Percentiles rank a stretch among this genome's conserved stretches.
These are phyloP conservation scores for Cylloceria caligata DNA, from an alignment of 2,888 invertebrate species.

Conservation along the genomic window DNA sequence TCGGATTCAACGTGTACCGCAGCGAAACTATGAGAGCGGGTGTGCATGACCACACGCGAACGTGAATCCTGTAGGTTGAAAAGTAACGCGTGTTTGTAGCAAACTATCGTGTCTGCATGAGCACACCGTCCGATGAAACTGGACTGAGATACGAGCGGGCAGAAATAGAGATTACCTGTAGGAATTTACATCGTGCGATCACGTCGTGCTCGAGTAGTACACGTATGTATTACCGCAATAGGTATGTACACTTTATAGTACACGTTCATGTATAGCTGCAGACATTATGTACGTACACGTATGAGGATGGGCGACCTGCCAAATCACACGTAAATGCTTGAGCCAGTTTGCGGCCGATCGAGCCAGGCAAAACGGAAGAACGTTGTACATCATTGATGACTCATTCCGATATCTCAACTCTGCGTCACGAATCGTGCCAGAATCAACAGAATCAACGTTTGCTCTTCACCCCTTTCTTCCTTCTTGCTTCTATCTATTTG, in stretches of 20 bases:
- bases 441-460: conserved; percentile 43
- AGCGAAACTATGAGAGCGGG: not conserved
- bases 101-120: conserved; percentile 47
- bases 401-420: conserved; percentile 42
- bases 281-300: conserved; percentile 38
- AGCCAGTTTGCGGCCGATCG: conserved; percentile 22
- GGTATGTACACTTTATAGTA: conserved; percentile 12
- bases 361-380: conserved; percentile 56
- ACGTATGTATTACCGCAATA: conserved; percentile 32
- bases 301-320: conserved; percentile 67
- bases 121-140: conserved; percentile 24
- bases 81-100: conserved; percentile 54
- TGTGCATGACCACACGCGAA: conserved; percentile 51
- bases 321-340: conserved; percentile 61
- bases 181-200: conserved; percentile 52
- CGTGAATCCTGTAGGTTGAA: conserved; percentile 25
- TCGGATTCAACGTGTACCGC: conserved; percentile 41
- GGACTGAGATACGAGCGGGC: conserved; percentile 43
- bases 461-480: conserved; percentile 6
- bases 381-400: conserved; percentile 63
- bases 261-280: conserved; percentile 25
- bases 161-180: conserved; percentile 15
- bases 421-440: conserved; percentile 47
- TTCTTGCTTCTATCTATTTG: conserved; percentile 12
- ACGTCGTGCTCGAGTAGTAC: conserved; percentile 43